Base-by-base conservation (phyloP, 2,797 vertebrate species). In the Avahi laniger region DNA sequence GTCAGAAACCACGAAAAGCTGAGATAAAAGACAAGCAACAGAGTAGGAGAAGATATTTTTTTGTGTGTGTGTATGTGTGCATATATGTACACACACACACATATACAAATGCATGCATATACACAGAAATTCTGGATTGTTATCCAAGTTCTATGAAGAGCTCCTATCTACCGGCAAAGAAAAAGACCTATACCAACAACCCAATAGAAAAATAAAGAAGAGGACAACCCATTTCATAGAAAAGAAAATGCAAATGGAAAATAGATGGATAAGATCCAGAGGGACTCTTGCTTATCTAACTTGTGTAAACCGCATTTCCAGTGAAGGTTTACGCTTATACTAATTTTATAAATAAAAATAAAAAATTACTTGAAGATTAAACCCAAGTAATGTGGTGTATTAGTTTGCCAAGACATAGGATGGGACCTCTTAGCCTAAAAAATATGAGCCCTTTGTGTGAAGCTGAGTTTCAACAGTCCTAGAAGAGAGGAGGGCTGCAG, bases 331-430 rank as follows among this genome's bases (percentile, higher is more conserved):
- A 24, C 43, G 18, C 65, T 70, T 80, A 18, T 2, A 22, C 18
- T 43, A 48, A 73, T 43, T 87, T 67, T n/a, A 59, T 46, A n/a
- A 72, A 59, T 24, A 76, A 50, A 92, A 94, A 87, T 35, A 57
- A 43, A 46, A 73, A 41, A 12, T 41, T 20, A 88, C 35, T 46
- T 57, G 14, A 22, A 75, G 69, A 41, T 50, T 2, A 69, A 86
- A 76, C 35, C 28, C 33, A 46, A 92, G 14, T 59, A 35, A 52
- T 38, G 10, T 18, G 9, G 41, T 18, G 15, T 69, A 22, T 65
- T 76, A 48, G 5, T 52, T 33, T 72, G 41, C 81, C 65, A 52
- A 26, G 30, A 26, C 3, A 0, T 15, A 22, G 43, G 88, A 50
- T 78, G 41, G n/a, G 30, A n/a, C n/a, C 33, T 46, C 50, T 46